Conservation (phyloP, 2,113 vertebrate genomes). For the Cariama cristata region DNA sequence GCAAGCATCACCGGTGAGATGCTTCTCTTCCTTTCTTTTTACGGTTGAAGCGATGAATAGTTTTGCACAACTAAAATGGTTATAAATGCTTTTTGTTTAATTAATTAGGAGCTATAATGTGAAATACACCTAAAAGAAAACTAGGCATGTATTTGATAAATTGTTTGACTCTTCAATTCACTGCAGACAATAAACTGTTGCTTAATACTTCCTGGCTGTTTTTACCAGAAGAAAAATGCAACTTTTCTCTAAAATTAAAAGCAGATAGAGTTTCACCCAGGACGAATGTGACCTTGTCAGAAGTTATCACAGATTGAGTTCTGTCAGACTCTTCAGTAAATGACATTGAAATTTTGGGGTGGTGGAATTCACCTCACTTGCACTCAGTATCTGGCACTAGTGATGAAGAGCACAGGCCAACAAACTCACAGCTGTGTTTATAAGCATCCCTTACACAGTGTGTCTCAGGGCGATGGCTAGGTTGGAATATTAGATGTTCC, state of each 20-base stretch:
- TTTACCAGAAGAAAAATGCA: neutral
- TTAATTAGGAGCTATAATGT: neutral
- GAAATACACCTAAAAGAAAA: neutral
- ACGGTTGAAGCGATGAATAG: neutral
- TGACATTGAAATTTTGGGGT: neutral
- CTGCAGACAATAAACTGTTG: no score
- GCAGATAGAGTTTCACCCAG: neutral
- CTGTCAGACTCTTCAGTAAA: neutral
- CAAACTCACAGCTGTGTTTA: neutral
- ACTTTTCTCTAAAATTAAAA: neutral
- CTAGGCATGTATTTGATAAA: neutral
- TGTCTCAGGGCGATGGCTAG: neutral
- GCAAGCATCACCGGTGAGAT: neutral
- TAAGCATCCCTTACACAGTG: no score
- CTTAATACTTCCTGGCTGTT: neutral
- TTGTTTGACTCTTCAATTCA: no score
- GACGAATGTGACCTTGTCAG: neutral
- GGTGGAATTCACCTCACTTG: neutral
- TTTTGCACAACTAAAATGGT: neutral
- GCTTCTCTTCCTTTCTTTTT: neutral
- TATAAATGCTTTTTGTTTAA: neutral
- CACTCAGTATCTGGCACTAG: neutral
- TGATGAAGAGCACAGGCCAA: neutral
- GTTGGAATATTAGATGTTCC: neutral
- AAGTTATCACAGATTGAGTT: neutral